Base-by-base conservation (phyloP, 2,113 vertebrate species). In the Alethe diademata region DNA sequence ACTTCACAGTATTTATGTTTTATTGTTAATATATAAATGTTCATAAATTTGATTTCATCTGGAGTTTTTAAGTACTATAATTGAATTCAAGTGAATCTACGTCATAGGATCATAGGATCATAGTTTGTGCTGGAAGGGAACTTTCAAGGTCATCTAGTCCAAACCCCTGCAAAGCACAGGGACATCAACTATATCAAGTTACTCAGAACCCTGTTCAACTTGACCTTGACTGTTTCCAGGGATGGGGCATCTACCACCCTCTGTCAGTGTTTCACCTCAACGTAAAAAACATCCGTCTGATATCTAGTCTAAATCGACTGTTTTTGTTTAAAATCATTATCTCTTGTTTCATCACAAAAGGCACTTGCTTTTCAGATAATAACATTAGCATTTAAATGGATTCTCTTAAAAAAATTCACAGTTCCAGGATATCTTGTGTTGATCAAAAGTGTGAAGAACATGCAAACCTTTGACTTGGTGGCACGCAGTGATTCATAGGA, bases 251-350 rank as follows among this genome's bases (percentile, higher is more conserved):
- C 33, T 42, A 58, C 28, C 16, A 93, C n/a, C 11, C 19, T 58
- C 14, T 54, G 31, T 23, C 31, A 78, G 16, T 70, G 47, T 53
- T 74, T 61, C 58, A 51, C 18, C 9, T 56, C 19, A 64, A 12
- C 0, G 0, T n/a, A 69, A n/a, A 86, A 66, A 51, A 33, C 1
- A 0, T 64, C 6, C 65, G 86, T 43, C 12, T 43, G 31, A 8
- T 11, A 86, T 11, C 35, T 80, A 72, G 19, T 42, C 43, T 72
- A 18, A 72, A 90, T 65, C 15, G n/a, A 76, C 10, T 89, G 17
- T 71, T 75, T 43, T 50, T 48, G 18, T 56, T 42, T 51, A 56
- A 86, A 93, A 72, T 7, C 29, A 22, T 51, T 64, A 64, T 3
- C 8, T 33, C 14, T 71, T 69, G 8, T 51, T 40, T 35, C 50